A percentile compares a stretch with the other conserved stretches of the same genome.
These are phyloP conservation scores for Willowsia nigromaculata DNA, from an alignment of 2,888 invertebrate genomes.

Conservation along the genomic window DNA sequence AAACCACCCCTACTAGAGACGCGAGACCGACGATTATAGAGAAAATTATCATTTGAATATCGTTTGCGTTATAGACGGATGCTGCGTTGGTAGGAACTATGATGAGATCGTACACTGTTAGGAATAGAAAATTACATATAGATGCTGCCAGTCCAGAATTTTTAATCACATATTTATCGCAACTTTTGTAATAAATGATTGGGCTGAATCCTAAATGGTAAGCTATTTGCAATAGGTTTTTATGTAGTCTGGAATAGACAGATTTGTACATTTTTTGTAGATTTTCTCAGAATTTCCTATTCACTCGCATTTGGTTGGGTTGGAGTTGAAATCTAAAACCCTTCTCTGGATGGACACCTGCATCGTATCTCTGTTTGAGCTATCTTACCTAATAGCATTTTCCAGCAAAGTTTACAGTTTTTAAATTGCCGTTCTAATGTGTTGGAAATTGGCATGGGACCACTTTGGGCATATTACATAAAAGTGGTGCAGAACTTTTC, in stretches of 20 bases:
- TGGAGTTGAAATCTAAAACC: no score
- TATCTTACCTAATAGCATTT: no score
- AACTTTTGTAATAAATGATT: background rate
- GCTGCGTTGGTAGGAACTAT: background rate
- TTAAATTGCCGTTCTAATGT: no score
- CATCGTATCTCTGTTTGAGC: no score
- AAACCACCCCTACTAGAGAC: background rate
- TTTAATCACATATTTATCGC: background rate
- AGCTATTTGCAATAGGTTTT: background rate
- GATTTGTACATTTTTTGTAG: background rate
- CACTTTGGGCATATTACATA: no score
- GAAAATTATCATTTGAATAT: constrained; percentile 35
- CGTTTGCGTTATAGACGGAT: background rate
- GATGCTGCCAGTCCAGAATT: background rate
- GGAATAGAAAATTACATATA: background rate
- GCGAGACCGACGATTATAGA: background rate
- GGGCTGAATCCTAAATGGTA: constrained; percentile 3
- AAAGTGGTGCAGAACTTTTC: no score
- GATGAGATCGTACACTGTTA: background rate
- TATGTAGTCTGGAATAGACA: background rate
- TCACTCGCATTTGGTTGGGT: no score
- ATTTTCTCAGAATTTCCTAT: background rate
- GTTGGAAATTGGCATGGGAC: no score
- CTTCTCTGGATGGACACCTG: no score
- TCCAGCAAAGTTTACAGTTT: no score